Evolutionary conservation across 2,888 invertebrate genomes (phyloP), one percentile per base, ranked within the genome.

Genomic region (Alviniconcha strummeri): DNA sequence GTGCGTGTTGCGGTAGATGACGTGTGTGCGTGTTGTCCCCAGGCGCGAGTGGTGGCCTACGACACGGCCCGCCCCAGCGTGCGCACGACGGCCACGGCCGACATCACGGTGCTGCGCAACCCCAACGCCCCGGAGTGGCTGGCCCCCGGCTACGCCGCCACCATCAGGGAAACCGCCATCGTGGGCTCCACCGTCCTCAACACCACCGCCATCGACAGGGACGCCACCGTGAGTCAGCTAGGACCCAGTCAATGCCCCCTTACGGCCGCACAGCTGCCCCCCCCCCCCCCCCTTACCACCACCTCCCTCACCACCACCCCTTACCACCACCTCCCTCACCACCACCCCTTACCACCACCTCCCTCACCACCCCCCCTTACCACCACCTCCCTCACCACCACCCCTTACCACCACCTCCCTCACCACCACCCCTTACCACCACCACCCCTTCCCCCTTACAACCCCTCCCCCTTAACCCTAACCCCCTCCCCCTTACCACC

Each of bases 31-130:
- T 36, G 36, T 36, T 36, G 36, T n/a, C n/a, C 36, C 36, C 87
- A 92, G 91, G 89, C 90, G 36, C 82, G 90, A 55, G 88, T 93
- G 4, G 89, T 89, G n/a, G 91, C 91, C 54, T 90, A 89, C 83
- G 91, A 92, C 83, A 88, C 85, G 19, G 83, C 86, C 8, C 87
- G 92, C 81, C 90, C 91, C 1, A 85, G 83, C 56, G 85, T 87
- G 72, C 85, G 84, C 36, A 86, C 89, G 5, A 90, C 89, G 19
- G 84, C 89, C 19, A 88, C 89, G 9, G 89, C 91, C 9, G 85
- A 80, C 17, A 89, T 92, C 75, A 87, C 86, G 17, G 91, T 93
- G 3, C 80, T 86, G 13, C 86, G 92, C 36, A 93, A 92, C 84
- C 90, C 88, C 15, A 89, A 90, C 84, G 86, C 85, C 4, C 93